These are phyloP conservation scores for Lordiphosa stackelbergi DNA, from an alignment of 1,140 invertebrate species.

Conservation along the genomic window DNA sequence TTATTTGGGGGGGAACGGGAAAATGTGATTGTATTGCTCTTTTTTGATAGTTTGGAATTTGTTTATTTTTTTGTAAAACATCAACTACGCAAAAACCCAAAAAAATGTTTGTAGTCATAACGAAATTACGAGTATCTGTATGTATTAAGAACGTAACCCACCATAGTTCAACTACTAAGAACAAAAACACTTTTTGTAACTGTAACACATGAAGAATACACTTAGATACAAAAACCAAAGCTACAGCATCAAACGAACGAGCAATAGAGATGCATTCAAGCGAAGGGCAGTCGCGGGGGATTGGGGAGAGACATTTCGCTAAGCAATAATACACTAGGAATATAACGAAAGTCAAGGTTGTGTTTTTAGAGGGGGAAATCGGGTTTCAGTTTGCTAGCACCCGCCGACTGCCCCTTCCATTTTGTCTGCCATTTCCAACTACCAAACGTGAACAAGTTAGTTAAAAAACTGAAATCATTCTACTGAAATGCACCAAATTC, in stretches of 20 bases:
- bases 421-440: conserved; percentile 10
- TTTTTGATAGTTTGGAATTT: conserved; percentile 48
- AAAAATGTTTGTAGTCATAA: conserved; percentile 35
- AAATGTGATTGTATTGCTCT: conserved; percentile 64
- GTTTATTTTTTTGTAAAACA: conserved; percentile 38
- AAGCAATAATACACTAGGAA: not conserved
- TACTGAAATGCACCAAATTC: conserved; percentile 55
- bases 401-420: not conserved
- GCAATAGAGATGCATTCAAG: conserved; percentile 1
- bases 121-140: conserved; percentile 33
- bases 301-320: not conserved
- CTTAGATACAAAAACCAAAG: conserved; percentile 7
- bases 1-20: conserved; percentile 11
- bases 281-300: conserved; percentile 3
- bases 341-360: conserved; percentile 6
- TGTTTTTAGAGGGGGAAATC: conserved; percentile 5
- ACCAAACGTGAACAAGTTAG: not conserved
- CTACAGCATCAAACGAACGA: conserved; percentile 39
- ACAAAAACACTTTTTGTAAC: conserved; percentile 66
- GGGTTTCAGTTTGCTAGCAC: conserved; percentile 1
- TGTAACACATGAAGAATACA: conserved; percentile 25
- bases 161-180: conserved; percentile 72
- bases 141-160: conserved; percentile 72
- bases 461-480: conserved; percentile 15
- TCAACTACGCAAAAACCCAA: conserved; percentile 33